Conservation (phyloP, 2,888 invertebrate species). For the Hipparchia semele region DNA sequence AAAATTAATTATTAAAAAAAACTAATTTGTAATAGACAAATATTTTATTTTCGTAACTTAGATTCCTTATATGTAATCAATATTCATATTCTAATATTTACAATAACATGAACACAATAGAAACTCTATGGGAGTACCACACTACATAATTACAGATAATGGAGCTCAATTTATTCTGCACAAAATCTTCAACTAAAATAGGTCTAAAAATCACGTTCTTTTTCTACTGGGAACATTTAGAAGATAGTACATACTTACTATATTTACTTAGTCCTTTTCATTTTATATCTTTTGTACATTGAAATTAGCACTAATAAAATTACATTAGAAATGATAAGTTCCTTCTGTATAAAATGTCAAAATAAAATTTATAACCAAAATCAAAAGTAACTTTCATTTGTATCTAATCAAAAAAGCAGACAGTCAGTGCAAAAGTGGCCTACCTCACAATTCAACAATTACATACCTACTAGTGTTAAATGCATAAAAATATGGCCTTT, state of each 20-base stretch:
- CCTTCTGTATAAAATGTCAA: background rate
- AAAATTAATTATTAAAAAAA: conserved; percentile 18
- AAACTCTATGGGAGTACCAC: conserved; percentile 1
- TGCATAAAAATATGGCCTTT: background rate
- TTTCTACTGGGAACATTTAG: background rate
- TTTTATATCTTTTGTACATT: background rate
- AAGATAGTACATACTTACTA: background rate
- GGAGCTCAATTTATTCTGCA: background rate
- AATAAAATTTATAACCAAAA: background rate
- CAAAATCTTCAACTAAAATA: background rate
- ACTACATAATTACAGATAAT: background rate
- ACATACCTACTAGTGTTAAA: conserved; percentile 1
- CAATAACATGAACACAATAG: conserved; percentile 42
- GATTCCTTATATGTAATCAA: conserved; percentile 15
- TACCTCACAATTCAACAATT: background rate
- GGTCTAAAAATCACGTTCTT: no score
- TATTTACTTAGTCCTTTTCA: no score
- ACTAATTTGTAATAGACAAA: conserved; percentile 43
- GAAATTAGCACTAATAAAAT: background rate
- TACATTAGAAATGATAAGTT: background rate
- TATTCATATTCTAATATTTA: conserved; percentile 39
- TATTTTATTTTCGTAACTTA: conserved; percentile 42
- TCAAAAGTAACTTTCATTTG: background rate
- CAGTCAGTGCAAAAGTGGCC: background rate
- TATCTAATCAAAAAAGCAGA: no score